Base-by-base conservation (phyloP, 2,888 invertebrate species). In the Oxystoma pomonae region DNA sequence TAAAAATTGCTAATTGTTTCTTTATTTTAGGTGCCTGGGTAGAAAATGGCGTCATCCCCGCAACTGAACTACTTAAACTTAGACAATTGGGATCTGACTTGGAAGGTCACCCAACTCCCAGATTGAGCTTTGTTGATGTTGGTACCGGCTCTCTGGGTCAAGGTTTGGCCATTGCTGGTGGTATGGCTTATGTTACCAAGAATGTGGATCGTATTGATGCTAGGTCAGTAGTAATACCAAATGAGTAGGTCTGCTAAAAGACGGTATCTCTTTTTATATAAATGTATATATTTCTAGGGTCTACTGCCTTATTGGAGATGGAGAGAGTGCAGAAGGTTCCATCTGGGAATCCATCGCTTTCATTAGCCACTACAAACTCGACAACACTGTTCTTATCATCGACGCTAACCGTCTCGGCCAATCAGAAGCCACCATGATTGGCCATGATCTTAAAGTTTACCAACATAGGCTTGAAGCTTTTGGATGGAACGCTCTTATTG, bases 81-180 rank as follows among this genome's bases (percentile, higher is more conserved):
- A 87, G 98, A 67, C 94, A 96, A 80, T 83, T 97, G 70, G 90
- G 91, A 74, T 93, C 91, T 20, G 97, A 98, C 82, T 85, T 99
- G 64, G 99, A 99, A 80, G 99, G 99, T 16, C 98, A 99, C 81
- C 99, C 99, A 52, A 99, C 98, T 0, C 98, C 99, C 0, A 86
- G 98, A 69, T 85, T 99, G 71, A 93, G 89, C 82, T 99, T 99
- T 79, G 87, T 99, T 70, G 99, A 99, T 83, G 98, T 99, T 52
- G 99, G 97, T 70, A 99, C 98, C 20, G 99, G 98, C 18, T 98
- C 98, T 0, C 83, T 99, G 69, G 99, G 98, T 0, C 98, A 99
- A 81, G 94, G 99, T 20, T 84, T 99, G 57, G 93, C 96, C 58
- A 91, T 94, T 66, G 97, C 95, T 57, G 94, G 94, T 70, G 99